Base-by-base conservation (phyloP, 2,113 vertebrate genomes). In the Oryzias melastigma region DNA sequence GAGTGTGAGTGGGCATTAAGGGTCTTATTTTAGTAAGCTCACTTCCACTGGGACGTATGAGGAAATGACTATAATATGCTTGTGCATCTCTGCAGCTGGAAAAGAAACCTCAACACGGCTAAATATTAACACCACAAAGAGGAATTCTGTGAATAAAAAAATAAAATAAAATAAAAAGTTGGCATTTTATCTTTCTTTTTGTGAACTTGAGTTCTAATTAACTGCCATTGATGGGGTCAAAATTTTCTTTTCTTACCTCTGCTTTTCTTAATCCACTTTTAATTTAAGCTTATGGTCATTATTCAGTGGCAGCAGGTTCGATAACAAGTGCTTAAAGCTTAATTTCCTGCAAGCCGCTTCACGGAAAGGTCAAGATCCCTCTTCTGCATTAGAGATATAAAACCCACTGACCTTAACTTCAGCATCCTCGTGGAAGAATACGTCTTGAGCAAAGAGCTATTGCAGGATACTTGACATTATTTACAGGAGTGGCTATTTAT, bases 331-430 rank as follows among this genome's bases (percentile, higher is more conserved):
- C 56, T 70, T 27, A 67, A 69, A 12, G 83, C 68, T 75, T 81
- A 79, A 75, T 84, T 85, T 83, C 70, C 52, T 68, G 59, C 60
- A 69, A 66, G 65, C 78, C 70, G 49, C 53, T 75, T 53, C 18
- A 22, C 80, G 40, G 61, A 87, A 90, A 90, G 83, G 88, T 88
- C 79, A 88, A 75, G 64, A 61, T 77, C 14, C 57, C 58, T 65
- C 66, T 72, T 40, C 63, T 66, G 70, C 55, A 60, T 41, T 25
- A 47, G 43, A 75, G 63, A 71, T 52, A 46, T 52, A 62, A 52
- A 77, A 63, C 56, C 60, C 59, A 22, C 16, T 70, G 69, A 82
- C 77, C 71, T 78, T 78, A 73, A 78, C 62, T 44, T 77, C 66
- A 57, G 55, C 71, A 71, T 52, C 44, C 41, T 13, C 5, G 16